Evolutionary conservation across 1,140 invertebrate genomes (phyloP).

Genomic region (Scaptomyza hsui): DNA sequence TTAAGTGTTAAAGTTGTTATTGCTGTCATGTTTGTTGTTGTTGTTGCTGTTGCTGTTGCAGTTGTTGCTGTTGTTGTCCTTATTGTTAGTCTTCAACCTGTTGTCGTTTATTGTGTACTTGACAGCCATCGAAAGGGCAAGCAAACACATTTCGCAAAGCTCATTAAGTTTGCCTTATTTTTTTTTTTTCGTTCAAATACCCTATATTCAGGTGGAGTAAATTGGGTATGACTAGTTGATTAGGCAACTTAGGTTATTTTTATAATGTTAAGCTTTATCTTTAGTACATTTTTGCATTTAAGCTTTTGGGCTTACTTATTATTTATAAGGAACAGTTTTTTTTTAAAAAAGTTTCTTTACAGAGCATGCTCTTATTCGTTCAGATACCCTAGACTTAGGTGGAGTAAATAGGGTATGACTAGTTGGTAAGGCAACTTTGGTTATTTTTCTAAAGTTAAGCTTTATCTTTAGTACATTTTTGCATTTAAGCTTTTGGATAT

Average conservation of each 20-base stretch:
- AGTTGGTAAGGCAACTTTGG: too few species aligned
- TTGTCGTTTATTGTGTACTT: constrained; percentile 81
- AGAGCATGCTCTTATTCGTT: too few species aligned
- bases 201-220: background rate
- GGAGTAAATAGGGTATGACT: too few species aligned
- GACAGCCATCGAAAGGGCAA: constrained; percentile 81
- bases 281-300: background rate
- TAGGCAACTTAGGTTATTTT: background rate
- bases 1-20: constrained; percentile 50
- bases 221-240: background rate
- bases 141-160: constrained; percentile 80
- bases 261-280: background rate
- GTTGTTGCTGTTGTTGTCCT: constrained; percentile 57
- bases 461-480: too few species aligned
- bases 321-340: too few species aligned
- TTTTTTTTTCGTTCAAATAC: constrained; percentile 7
- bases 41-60: constrained; percentile 9
- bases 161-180: constrained; percentile 70
- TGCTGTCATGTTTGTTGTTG: constrained; percentile 49
- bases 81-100: constrained; percentile 66
- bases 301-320: background rate
- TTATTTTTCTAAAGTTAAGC: too few species aligned
- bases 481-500: too few species aligned
- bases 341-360: too few species aligned
- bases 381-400: too few species aligned